phyloP scores from a whole-genome alignment of 2,888 invertebrate species.

The Proisotoma minuta region DNA sequence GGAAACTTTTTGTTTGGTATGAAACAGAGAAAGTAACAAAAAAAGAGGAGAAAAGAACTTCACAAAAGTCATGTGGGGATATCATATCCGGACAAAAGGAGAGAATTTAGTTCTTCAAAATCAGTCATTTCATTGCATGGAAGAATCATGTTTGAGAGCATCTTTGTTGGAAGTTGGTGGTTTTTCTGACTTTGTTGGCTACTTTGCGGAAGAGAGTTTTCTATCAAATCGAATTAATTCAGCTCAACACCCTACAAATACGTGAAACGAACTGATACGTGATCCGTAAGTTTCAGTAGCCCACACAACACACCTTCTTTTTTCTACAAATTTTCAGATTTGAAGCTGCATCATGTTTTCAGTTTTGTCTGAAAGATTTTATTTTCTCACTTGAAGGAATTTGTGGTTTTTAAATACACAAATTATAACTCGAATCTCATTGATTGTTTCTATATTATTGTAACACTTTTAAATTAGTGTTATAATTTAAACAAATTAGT shows the following conservation, averaged over 20 bases:
- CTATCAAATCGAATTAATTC: constrained; percentile 36
- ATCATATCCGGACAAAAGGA: constrained; percentile 2
- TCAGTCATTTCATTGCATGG: constrained; percentile 7
- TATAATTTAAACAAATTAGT: too few species aligned
- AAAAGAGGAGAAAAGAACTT: too few species aligned
- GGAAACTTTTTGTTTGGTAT: too few species aligned
- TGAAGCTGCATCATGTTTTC: too few species aligned
- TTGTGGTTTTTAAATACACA: too few species aligned
- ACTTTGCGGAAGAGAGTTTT: constrained; percentile 15
- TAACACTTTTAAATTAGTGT: too few species aligned
- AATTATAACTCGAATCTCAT: too few species aligned
- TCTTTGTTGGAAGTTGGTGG: constrained; percentile 2
- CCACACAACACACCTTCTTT: background rate
- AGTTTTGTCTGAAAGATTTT: too few species aligned
- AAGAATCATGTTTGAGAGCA: too few species aligned
- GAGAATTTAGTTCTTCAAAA: constrained; percentile 9
- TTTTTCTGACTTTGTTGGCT: background rate
- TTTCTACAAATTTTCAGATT: background rate
- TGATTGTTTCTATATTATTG: too few species aligned
- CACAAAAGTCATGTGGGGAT: constrained; percentile 8
- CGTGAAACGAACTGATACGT: constrained; percentile 34
- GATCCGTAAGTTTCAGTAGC: constrained; percentile 24
- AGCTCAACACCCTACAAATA: constrained; percentile 39
- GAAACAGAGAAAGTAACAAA: too few species aligned
- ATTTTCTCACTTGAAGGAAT: too few species aligned